A percentile compares a stretch with the other conserved stretches of the same genome.
These are phyloP conservation scores for Herpailurus yagouaroundi DNA, from an alignment of 2,113 vertebrate genomes.

Conservation along the genomic window DNA sequence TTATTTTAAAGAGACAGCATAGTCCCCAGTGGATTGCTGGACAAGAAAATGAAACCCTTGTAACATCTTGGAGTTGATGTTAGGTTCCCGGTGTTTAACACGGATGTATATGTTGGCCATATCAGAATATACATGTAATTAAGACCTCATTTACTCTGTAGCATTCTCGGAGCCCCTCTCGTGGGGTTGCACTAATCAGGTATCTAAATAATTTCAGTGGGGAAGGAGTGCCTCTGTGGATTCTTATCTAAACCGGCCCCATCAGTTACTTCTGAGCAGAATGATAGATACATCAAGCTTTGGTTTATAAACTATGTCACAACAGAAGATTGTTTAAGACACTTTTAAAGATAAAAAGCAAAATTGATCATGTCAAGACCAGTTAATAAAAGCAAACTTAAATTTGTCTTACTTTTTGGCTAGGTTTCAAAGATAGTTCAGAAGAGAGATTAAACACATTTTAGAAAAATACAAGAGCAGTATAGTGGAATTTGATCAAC, in stretches of 20 bases:
- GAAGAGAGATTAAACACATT: background rate
- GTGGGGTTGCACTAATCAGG: fast-evolving
- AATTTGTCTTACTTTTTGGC: background rate
- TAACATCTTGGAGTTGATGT: background rate
- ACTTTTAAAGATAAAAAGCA: background rate
- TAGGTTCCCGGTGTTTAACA: background rate
- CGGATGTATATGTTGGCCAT: background rate
- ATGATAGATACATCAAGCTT: background rate
- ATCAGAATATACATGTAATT: background rate
- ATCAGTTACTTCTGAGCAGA: background rate
- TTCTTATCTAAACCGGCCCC: background rate
- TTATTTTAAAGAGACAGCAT: background rate
- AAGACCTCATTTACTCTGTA: background rate
- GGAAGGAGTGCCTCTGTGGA: fast-evolving
- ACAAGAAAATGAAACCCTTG: background rate
- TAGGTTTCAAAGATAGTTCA: background rate
- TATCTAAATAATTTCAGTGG: background rate
- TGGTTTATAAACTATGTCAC: background rate
- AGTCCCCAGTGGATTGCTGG: background rate
- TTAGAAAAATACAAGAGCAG: background rate
- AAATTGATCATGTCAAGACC: background rate
- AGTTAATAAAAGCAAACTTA: background rate
- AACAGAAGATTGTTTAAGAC: background rate
- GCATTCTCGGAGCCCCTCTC: background rate
- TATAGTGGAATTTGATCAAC: background rate